Evolutionary conservation across 2,888 invertebrate genomes (phyloP).

Genomic region (Brachypalpus laphriformis): DNA sequence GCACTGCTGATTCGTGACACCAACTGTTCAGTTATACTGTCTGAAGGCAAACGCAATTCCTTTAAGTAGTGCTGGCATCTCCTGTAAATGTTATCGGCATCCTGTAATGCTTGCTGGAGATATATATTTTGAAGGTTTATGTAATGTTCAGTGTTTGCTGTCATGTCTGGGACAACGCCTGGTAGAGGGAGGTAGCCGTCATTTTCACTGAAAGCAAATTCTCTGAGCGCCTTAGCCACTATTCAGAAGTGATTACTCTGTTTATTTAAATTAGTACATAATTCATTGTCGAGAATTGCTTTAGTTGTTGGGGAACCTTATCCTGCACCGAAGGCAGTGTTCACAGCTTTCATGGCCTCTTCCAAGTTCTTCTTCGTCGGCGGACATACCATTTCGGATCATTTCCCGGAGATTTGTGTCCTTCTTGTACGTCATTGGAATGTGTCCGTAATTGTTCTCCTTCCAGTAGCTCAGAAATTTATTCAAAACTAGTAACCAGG

Average conservation of each 20-base stretch:
- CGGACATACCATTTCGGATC: slow-evolving; percentile 84
- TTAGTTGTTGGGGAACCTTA: slow-evolving; percentile 88
- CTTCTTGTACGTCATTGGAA: slow-evolving; percentile 87
- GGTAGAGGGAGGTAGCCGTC: slow-evolving; percentile 91
- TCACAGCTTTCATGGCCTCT: slow-evolving; percentile 95
- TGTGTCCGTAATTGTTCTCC: slow-evolving; percentile 85
- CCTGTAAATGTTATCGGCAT: slow-evolving; percentile 91
- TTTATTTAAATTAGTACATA: slow-evolving; percentile 90
- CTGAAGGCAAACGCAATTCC: slow-evolving; percentile 89
- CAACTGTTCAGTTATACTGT: slow-evolving; percentile 90
- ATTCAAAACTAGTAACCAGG: slow-evolving; percentile 93
- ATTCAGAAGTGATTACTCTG: slow-evolving; percentile 95
- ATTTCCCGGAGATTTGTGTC: slow-evolving; percentile 86
- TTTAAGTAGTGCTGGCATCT: slow-evolving; percentile 91
- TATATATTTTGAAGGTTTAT: slow-evolving; percentile 95
- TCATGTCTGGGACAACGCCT: slow-evolving; percentile 97
- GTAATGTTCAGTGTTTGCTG: slow-evolving; percentile 95
- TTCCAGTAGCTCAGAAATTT: slow-evolving; percentile 93
- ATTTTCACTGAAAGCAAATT: slow-evolving; percentile 93
- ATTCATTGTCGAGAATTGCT: slow-evolving; percentile 90
- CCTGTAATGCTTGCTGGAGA: slow-evolving; percentile 91
- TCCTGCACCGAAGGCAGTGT: slow-evolving; percentile 90
- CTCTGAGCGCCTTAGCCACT: slow-evolving; percentile 93
- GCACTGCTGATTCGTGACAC: slow-evolving; percentile 96
- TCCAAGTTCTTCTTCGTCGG: slow-evolving; percentile 97